A percentile compares a stretch with the other conserved stretches of the same genome.
These are phyloP conservation scores for Bombus consobrinus DNA, from an alignment of 1,140 invertebrate species.

Conservation along the genomic window DNA sequence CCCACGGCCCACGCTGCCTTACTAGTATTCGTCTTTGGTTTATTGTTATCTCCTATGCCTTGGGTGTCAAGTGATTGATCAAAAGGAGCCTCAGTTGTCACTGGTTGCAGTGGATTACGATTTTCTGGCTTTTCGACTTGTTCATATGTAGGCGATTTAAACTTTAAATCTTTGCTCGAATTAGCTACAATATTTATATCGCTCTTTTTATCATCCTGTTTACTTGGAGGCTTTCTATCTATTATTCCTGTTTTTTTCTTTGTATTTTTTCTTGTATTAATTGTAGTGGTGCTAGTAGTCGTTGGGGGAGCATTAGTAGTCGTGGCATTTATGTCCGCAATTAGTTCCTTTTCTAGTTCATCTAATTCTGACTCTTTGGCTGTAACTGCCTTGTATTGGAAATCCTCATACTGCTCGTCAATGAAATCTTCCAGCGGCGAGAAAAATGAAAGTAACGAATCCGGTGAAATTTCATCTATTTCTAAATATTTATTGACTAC, in stretches of 20 bases:
- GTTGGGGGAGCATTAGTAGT: conserved; percentile 50
- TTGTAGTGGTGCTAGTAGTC: conserved; percentile 58
- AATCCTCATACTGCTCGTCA: conserved; percentile 63
- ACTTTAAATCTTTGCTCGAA: conserved; percentile 24
- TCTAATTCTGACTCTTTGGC: conserved; percentile 67
- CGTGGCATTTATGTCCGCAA: conserved; percentile 49
- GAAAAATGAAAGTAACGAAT: conserved; percentile 70
- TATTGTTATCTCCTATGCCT: conserved; percentile 24
- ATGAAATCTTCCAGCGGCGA: conserved; percentile 71
- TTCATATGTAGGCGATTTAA: conserved; percentile 26
- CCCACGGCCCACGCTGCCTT: conserved; percentile 77
- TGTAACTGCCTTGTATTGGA: conserved; percentile 50
- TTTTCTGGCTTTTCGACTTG: conserved; percentile 23
- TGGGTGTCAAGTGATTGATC: conserved; percentile 10
- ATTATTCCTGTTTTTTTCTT: not conserved
- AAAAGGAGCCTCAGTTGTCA: conserved; percentile 5
- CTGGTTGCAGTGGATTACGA: not conserved
- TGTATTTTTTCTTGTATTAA: too few species aligned
- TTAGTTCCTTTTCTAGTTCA: conserved; percentile 44
- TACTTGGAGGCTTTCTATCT: not conserved
- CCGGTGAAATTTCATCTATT: conserved; percentile 61
- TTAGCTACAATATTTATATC: not conserved
- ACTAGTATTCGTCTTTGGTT: conserved; percentile 70
- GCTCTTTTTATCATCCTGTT: not conserved
- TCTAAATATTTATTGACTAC: conserved; percentile 65